Evolutionary conservation across 1,140 invertebrate genomes (phyloP).

Genomic region (Macrostomum lignano): DNA sequence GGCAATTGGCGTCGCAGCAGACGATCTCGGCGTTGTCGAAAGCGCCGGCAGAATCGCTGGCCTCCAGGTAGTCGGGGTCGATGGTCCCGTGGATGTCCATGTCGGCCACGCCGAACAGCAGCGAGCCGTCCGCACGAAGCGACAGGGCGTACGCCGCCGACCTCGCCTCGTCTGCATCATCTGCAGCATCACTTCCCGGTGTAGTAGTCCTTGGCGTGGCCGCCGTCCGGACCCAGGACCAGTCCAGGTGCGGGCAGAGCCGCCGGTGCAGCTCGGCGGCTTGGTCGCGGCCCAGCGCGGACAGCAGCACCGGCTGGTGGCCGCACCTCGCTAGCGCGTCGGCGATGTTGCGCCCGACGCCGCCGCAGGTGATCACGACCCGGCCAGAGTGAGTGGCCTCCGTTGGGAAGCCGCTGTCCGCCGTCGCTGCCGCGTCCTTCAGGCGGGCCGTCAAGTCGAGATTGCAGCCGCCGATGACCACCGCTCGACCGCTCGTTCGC

Average conservation of each 20-base stretch:
- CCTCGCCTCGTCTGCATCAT: conserved; percentile 30
- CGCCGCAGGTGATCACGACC: conserved; percentile 40
- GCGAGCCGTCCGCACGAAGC: conserved; percentile 41
- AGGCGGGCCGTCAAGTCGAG: conserved; percentile 8
- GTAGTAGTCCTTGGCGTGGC: too few relatives aligned
- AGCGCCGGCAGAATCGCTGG: too few relatives aligned
- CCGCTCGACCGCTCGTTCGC: conserved; percentile 8
- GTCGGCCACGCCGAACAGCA: conserved; percentile 46
- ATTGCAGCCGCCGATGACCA: conserved; percentile 9
- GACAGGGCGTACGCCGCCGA: conserved; percentile 45
- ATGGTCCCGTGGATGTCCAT: conserved; percentile 49
- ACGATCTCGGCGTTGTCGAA: too few relatives aligned
- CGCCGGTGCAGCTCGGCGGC: conserved; percentile 21
- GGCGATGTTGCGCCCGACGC: conserved; percentile 64
- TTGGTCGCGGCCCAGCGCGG: conserved; percentile 45
- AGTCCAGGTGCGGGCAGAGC: conserved; percentile 25
- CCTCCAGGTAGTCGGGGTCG: conserved; percentile 32
- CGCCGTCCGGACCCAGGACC: conserved; percentile 18
- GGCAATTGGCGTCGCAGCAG: too few relatives aligned
- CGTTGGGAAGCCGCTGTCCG: conserved; percentile 10
- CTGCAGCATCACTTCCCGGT: too few relatives aligned
- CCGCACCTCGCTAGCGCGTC: conserved; percentile 47
- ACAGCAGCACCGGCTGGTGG: conserved; percentile 37
- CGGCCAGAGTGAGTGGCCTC: conserved; percentile 18
- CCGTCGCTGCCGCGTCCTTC: too few relatives aligned